Percentiles rank a stretch among this genome's conserved stretches.
phyloP scores from a whole-genome alignment of 2,113 vertebrate species.

The Myiozetetes cayanensis region DNA sequence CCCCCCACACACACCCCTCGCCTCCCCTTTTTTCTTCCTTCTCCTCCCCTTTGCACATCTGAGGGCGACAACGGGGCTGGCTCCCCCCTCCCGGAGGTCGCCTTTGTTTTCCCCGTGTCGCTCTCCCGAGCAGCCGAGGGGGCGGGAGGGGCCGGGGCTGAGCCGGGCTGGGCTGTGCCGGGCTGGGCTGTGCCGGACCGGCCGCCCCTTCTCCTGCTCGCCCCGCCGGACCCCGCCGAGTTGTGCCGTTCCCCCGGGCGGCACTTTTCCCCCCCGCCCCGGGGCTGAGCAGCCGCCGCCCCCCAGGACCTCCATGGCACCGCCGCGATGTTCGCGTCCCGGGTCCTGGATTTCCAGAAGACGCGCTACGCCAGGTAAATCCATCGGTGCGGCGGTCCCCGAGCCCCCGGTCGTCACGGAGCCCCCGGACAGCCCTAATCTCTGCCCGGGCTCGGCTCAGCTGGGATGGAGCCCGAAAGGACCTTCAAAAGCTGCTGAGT shows the following conservation, averaged over 20 bases:
- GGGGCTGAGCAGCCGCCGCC: neutral
- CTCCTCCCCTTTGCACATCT: neutral
- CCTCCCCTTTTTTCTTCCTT: neutral
- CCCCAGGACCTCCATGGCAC: slow-evolving; percentile 63
- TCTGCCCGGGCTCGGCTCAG: neutral
- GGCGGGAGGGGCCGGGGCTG: neutral
- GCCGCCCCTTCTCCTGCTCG: neutral
- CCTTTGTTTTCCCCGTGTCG: slow-evolving; percentile 30
- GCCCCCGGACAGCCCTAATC: neutral
- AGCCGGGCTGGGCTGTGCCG: neutral
- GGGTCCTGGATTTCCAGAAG: slow-evolving; percentile 87
- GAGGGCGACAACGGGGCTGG: neutral
- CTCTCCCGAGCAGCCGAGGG: slow-evolving; percentile 12
- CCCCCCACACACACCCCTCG: neutral
- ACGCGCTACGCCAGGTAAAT: slow-evolving; percentile 88
- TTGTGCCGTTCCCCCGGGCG: neutral
- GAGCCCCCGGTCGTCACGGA: neutral
- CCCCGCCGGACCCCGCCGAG: neutral
- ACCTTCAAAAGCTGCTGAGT: neutral
- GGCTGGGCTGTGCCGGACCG: neutral
- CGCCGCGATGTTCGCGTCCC: slow-evolving; percentile 67
- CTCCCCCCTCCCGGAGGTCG: neutral
- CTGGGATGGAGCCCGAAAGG: neutral
- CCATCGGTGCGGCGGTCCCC: neutral
- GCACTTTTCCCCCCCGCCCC: neutral